These are phyloP conservation scores for Trachops cirrhosus DNA, from an alignment of 2,797 vertebrate genomes.

Conservation along the genomic window DNA sequence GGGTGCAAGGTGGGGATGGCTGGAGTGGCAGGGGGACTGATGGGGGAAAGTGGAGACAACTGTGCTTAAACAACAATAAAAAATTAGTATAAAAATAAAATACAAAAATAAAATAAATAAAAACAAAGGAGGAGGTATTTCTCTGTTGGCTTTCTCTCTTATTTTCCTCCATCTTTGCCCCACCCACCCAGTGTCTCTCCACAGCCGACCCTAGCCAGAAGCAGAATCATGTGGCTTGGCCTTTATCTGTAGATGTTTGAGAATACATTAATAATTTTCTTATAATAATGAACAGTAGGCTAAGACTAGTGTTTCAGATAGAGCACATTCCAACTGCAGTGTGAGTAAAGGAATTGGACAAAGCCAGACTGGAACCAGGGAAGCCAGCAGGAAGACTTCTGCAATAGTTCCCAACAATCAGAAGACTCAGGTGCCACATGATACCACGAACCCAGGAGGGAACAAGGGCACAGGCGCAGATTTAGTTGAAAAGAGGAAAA, in stretches of 20 bases:
- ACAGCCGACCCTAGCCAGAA: background rate
- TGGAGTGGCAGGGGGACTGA: too few species aligned
- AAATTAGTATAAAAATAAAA: too few species aligned
- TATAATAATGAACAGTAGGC: background rate
- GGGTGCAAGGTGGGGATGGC: too few species aligned
- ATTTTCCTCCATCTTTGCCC: background rate
- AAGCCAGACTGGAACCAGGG: background rate
- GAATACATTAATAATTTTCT: background rate
- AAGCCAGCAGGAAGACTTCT: background rate
- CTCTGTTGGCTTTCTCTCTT: background rate
- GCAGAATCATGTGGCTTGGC: background rate
- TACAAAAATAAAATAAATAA: background rate
- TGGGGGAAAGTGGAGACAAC: too few species aligned
- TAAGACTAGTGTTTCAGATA: background rate
- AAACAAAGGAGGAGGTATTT: background rate
- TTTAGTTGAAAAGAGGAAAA: background rate
- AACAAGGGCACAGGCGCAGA: background rate
- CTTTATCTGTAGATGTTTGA: background rate
- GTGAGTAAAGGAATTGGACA: background rate
- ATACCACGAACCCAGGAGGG: background rate
- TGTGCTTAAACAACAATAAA: too few species aligned
- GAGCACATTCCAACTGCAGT: background rate
- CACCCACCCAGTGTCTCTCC: background rate
- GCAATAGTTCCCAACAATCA: background rate
- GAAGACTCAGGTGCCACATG: fast-evolving